Conservation (phyloP, 2,113 vertebrate genomes). For the Erpornis zantholeuca region DNA sequence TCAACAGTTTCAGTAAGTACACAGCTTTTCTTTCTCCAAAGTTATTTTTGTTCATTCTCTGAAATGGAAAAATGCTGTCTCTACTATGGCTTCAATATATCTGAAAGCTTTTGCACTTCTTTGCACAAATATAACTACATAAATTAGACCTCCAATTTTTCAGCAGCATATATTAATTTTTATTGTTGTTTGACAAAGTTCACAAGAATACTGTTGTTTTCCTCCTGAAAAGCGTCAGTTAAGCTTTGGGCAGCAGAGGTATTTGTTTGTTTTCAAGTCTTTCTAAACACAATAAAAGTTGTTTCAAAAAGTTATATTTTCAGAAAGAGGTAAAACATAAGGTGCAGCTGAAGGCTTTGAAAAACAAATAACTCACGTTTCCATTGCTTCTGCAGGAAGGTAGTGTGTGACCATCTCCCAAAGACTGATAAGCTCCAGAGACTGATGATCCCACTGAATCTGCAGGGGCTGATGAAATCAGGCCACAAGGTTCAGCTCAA, state of each 20-base stretch:
- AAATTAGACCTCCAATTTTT: background rate
- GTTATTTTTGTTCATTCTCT: background rate
- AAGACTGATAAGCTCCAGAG: background rate
- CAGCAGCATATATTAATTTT: background rate
- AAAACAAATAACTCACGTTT: background rate
- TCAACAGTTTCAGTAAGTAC: background rate
- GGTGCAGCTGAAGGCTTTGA: background rate
- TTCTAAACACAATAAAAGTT: background rate
- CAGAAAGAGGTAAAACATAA: background rate
- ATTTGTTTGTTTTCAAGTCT: background rate
- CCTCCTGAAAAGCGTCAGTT: background rate
- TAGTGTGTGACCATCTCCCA: background rate
- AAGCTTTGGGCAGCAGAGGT: background rate
- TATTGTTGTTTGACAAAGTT: background rate
- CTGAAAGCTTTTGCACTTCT: background rate
- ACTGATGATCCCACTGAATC: background rate
- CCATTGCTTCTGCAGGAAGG: background rate
- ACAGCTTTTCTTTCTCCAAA: background rate
- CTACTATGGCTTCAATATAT: background rate
- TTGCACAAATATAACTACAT: background rate
- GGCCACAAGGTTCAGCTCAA: background rate
- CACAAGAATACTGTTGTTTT: background rate
- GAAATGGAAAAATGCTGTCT: background rate
- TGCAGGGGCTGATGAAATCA: background rate
- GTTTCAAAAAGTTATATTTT: background rate